phyloP scores from a whole-genome alignment of 2,888 invertebrate species.

The Andrena bucephala region DNA sequence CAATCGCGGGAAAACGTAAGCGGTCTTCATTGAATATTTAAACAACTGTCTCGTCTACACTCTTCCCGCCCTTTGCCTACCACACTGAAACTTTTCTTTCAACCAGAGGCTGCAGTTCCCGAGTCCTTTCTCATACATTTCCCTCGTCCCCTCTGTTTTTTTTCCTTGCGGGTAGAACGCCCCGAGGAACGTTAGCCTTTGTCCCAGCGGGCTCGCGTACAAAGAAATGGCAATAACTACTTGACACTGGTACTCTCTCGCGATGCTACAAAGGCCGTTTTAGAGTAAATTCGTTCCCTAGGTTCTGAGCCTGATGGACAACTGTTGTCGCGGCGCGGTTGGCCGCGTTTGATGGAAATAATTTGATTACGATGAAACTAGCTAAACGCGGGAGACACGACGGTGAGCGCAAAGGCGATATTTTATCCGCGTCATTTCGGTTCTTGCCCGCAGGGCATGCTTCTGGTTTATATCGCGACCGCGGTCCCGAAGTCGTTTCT shows the following conservation, averaged over 20 bases:
- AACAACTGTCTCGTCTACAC: constrained; percentile 20
- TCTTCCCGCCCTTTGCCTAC: background rate
- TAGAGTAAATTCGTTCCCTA: background rate
- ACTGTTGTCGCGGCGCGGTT: background rate
- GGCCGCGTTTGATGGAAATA: constrained; percentile 6
- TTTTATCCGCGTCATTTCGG: constrained; percentile 40
- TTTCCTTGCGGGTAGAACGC: background rate
- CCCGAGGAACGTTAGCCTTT: constrained; percentile 38
- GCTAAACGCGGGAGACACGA: constrained; percentile 13
- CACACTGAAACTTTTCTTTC: constrained; percentile 19
- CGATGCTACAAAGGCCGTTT: constrained; percentile 20
- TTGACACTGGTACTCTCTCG: constrained; percentile 15
- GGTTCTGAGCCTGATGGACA: background rate
- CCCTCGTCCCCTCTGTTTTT: background rate
- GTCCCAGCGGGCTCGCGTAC: constrained; percentile 40
- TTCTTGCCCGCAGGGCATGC: constrained; percentile 25
- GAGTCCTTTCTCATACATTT: constrained; percentile 47
- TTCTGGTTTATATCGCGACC: constrained; percentile 48
- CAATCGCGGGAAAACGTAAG: constrained; percentile 42
- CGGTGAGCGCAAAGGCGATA: constrained; percentile 22
- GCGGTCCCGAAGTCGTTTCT: constrained; percentile 53
- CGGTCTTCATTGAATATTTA: constrained; percentile 55
- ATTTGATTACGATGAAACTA: constrained; percentile 33
- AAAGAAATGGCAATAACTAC: constrained; percentile 41
- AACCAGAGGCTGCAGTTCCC: constrained; percentile 28